Evolutionary conservation across 2,113 vertebrate genomes (phyloP), one percentile per base, ranked within the genome.

Genomic region (Cyrtonyx montezumae): DNA sequence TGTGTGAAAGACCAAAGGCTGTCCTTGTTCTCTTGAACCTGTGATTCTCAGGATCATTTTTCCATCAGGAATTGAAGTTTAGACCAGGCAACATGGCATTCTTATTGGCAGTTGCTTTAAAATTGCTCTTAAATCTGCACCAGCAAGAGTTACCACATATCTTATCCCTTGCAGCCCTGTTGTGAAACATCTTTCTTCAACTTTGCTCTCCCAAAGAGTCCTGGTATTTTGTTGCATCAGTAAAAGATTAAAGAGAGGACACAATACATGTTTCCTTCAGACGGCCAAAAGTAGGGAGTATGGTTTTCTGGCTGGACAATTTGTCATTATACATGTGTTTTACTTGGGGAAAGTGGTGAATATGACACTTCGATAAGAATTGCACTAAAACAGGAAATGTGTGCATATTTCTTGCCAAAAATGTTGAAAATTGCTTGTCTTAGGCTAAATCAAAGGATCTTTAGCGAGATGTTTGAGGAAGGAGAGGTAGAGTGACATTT

Each of bases 341-440:
- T 70, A 11, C 6, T 67, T 77, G 63, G 18, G 36, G 58, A 75
- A 61, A 46, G 66, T 45, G 22, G 14, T 37, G 22, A 37, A 6
- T 84, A 14, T 37, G 32, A 49, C 62, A 82, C 25, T 18, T 84
- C 0, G 0, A 66, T 58, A 48, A 88, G 77, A 92, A 82, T 28
- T 79, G 71, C 2, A 51, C 73, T 93, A 42, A 63, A 87, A 32
- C 10, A 49, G 48, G 62, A 91, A 88, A 70, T 28, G 11, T 36
- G 32, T 94, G 61, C 61, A 4, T 75, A 19, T 79, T 88, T 91
- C 70, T 71, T 93, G 62, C 77, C 66, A 90, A 77, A 95, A 95
- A 91, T 55, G 15, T 88, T 53, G 34, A 53, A 90, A 95, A 91
- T n/a, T 8, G 6, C 63, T 28, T 93, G 76, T 87, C 77, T 66